Conservation (phyloP, 1,140 invertebrate genomes). For the Cydia amplana region DNA sequence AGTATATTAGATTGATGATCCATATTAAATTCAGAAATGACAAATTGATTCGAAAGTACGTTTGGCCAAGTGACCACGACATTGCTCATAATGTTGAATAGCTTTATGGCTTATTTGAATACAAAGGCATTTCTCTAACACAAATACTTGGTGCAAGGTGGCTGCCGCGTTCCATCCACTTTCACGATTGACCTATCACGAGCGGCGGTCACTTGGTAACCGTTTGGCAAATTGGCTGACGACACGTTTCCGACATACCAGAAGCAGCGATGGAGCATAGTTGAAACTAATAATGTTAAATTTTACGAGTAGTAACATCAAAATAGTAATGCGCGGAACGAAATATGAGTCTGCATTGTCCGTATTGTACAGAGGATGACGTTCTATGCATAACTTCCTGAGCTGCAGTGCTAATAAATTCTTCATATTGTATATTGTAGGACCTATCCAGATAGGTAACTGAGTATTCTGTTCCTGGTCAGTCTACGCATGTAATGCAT, state of each 20-base stretch:
- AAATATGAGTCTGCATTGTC: background rate
- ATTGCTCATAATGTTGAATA: constrained; percentile 1
- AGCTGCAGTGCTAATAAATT: background rate
- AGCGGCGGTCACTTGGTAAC: constrained; percentile 43
- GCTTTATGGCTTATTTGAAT: constrained; percentile 25
- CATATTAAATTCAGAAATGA: background rate
- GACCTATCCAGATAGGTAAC: no score
- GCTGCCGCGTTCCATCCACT: constrained; percentile 40
- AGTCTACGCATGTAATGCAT: no score
- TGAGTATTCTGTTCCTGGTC: no score
- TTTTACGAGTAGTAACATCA: background rate
- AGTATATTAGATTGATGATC: background rate
- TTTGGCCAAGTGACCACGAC: constrained; percentile 6
- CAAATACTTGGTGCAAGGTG: constrained; percentile 21
- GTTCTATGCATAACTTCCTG: background rate
- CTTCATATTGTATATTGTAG: background rate
- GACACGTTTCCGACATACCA: constrained; percentile 38
- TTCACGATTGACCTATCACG: constrained; percentile 61
- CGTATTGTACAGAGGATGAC: constrained; percentile 3
- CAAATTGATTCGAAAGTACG: background rate
- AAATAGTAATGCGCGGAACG: constrained; percentile 1
- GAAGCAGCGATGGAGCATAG: background rate
- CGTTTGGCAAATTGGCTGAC: constrained; percentile 40
- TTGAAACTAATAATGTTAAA: background rate
- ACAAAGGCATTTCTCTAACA: constrained; percentile 22